phyloP scores from a whole-genome alignment of 2,113 vertebrate genomes.

The Numida meleagris region DNA sequence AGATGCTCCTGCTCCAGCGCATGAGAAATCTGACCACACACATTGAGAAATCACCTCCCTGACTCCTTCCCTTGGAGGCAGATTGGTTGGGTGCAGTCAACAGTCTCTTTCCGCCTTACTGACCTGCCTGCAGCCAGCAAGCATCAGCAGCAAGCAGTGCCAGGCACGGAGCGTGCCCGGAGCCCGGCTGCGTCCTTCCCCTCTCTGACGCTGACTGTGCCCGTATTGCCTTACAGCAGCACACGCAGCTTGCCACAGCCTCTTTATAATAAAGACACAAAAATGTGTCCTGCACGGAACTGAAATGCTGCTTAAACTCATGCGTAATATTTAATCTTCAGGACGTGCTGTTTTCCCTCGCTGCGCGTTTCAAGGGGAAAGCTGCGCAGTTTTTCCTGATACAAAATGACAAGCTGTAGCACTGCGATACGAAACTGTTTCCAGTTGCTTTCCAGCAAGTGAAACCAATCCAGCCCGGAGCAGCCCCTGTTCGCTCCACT shows the following conservation, averaged over 20 bases:
- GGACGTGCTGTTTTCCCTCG: accelerated
- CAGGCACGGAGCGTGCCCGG: neutral
- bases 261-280: neutral
- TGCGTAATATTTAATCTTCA: neutral
- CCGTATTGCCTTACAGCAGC: neutral
- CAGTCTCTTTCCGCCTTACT: neutral
- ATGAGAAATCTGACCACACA: neutral
- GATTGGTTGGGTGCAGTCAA: neutral
- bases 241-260: neutral
- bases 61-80: neutral
- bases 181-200: neutral
- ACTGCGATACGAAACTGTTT: neutral
- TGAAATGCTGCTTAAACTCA: neutral
- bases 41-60: neutral
- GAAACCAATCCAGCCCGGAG: neutral
- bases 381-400: neutral
- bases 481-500: accelerated
- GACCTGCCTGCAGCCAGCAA: neutral
- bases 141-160: neutral
- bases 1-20: neutral
- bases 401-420: neutral
- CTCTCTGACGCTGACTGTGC: neutral
- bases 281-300: neutral
- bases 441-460: constrained; percentile 30
- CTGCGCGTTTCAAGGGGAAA: accelerated